A percentile compares a stretch with the other conserved stretches of the same genome.
Evolutionary conservation across 1,140 invertebrate species (phyloP).

Genomic region (Drosophila kepulauana): DNA sequence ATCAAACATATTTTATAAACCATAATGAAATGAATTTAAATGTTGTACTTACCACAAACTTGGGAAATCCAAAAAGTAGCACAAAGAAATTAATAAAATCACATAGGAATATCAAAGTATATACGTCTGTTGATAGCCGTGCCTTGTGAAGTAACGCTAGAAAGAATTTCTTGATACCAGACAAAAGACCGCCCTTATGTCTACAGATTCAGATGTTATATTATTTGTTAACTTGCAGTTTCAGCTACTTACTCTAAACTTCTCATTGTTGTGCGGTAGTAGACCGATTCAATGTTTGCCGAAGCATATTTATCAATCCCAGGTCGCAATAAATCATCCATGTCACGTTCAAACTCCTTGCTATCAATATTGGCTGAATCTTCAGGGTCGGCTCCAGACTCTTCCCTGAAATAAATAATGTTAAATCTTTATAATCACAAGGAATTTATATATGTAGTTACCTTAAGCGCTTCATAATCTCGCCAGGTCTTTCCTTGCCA

Average conservation of each 20-base stretch:
- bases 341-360: slow-evolving; percentile 48
- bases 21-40: too few relatives aligned
- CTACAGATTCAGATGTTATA: slow-evolving; percentile 25
- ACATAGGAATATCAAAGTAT: slow-evolving; percentile 98
- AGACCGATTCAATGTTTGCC: slow-evolving; percentile 85
- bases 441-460: slow-evolving; percentile 12
- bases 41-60: slow-evolving; percentile 92
- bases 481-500: slow-evolving; percentile 33
- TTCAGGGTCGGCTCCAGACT: slow-evolving; percentile 42
- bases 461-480: slow-evolving; percentile 52
- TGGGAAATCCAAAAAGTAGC: slow-evolving; percentile 96
- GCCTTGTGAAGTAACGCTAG: slow-evolving; percentile 89
- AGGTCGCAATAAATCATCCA: slow-evolving; percentile 60
- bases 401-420: slow-evolving; percentile 49
- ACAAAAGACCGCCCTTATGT: slow-evolving; percentile 49
- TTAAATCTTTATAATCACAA: not conserved
- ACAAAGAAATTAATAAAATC: slow-evolving; percentile 99
- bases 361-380: not conserved
- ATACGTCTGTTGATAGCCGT: slow-evolving; percentile 96
- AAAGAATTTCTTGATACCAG: slow-evolving; percentile 87
- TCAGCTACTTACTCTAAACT: slow-evolving; percentile 66
- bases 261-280: slow-evolving; percentile 87
- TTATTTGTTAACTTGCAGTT: not conserved
- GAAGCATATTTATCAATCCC: slow-evolving; percentile 77
- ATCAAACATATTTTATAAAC: too few relatives aligned